Evolutionary conservation across 2,888 invertebrate genomes (phyloP).

Genomic region (Drosophila melanocephala): DNA sequence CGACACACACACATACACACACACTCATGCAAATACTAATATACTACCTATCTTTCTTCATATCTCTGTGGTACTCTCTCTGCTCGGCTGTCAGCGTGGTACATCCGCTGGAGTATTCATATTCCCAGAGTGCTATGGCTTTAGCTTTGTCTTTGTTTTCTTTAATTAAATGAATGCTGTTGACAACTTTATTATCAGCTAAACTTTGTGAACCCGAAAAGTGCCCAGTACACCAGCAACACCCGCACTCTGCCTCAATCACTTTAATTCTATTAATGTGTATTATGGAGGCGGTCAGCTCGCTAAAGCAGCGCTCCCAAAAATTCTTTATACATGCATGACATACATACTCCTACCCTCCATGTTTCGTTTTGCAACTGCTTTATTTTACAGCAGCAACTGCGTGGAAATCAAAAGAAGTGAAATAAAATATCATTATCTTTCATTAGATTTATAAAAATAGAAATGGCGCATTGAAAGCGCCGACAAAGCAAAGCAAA

Average conservation of each 20-base stretch:
- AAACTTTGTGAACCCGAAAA: constrained; percentile 69
- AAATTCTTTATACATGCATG: constrained; percentile 1
- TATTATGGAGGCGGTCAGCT: constrained; percentile 48
- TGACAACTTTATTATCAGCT: constrained; percentile 83
- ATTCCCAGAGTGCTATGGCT: constrained; percentile 71
- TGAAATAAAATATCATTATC: constrained; percentile 79
- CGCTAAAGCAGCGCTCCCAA: background rate
- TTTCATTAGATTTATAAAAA: constrained; percentile 82
- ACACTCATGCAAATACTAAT: constrained; percentile 3
- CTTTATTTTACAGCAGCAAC: constrained; percentile 70
- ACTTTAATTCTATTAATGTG: constrained; percentile 81
- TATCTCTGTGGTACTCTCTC: constrained; percentile 1
- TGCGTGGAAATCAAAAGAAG: constrained; percentile 74
- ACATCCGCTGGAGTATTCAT: constrained; percentile 46
- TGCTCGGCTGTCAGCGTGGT: constrained; percentile 21
- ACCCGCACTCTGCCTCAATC: constrained; percentile 38
- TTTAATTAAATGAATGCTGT: constrained; percentile 84
- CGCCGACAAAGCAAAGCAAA: constrained; percentile 47
- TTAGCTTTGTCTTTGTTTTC: constrained; percentile 78
- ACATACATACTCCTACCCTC: constrained; percentile 3
- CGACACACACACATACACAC: constrained; percentile 2
- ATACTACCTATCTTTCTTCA: constrained; percentile 1
- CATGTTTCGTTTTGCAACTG: constrained; percentile 61
- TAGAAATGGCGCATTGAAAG: constrained; percentile 55
- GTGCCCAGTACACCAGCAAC: background rate